Percentiles rank a stretch among this genome's conserved stretches.
Conservation (phyloP, 2,113 vertebrate species). For the Myotis davidii region DNA sequence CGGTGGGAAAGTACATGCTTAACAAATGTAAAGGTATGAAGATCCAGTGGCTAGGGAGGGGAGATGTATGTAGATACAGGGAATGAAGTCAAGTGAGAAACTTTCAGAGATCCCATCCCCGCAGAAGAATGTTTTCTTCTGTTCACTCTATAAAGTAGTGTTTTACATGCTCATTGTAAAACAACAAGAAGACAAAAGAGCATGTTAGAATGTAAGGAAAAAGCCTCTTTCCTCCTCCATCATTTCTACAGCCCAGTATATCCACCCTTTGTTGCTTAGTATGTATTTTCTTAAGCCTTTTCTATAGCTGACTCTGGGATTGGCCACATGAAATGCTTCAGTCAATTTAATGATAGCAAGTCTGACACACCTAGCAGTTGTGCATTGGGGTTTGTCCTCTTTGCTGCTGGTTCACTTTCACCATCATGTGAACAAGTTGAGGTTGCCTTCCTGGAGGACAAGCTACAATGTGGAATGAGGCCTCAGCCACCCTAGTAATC, state of each 20-base stretch:
- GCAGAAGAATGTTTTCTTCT: background rate
- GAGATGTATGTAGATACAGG: background rate
- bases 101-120: background rate
- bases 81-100: background rate
- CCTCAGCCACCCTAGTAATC: no score
- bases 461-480: background rate
- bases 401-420: background rate
- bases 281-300: background rate
- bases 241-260: background rate
- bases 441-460: background rate
- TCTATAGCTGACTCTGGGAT: background rate
- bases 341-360: background rate
- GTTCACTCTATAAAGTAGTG: slow-evolving; percentile 3
- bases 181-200: background rate
- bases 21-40: slow-evolving; percentile 7
- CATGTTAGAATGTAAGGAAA: background rate
- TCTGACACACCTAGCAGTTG: background rate
- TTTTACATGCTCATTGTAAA: background rate
- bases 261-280: background rate
- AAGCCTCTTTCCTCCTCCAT: background rate
- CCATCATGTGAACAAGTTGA: background rate
- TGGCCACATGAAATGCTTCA: background rate
- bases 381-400: background rate
- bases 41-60: background rate
- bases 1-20: slow-evolving; percentile 21